Base-by-base conservation (phyloP, 2,113 vertebrate genomes). In the Arenaria interpres region DNA sequence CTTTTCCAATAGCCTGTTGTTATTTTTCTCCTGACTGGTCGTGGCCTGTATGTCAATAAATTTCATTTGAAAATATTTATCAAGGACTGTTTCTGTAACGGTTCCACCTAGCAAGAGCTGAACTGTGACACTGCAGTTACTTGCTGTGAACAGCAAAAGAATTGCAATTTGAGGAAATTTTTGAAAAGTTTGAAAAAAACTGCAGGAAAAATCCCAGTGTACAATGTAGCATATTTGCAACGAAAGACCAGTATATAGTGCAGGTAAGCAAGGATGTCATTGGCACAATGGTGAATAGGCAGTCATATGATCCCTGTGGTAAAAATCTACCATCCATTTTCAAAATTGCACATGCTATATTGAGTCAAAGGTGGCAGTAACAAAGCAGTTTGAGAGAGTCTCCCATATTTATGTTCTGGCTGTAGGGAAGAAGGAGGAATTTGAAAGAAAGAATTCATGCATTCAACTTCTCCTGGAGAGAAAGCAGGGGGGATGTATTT, bases 171-270 rank as follows among this genome's bases (percentile, higher is more conserved):
- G 10, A 22, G 15, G 25, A 68, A 68, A 43, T 71, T 66, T 20
- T 20, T 17, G 6, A 50, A 35, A 53, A n/a, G 10, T 35, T 72
- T 88, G 14, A 7, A 64, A 75, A 37, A 46, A n/a, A 17, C 1
- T 41, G 17, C 15, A 57, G 43, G 9, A 25, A 33, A 68, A 68
- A 11, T 45, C 12, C 8, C 24, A 16, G 5, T 1, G 1, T 72
- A 23, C 1, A 2, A 24, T 16, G 20, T 3, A 48, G 28, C 2
- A 0, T 14, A 8, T 0, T 2, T 48, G 66, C 13, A 33, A 2
- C 11, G 10, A 64, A 10, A 22, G 39, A 32, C 39, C 25, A 6
- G 7, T 0, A 1, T 1, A 0, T 4, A 7, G 4, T 10, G 39
- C 43, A 37, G 27, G 24, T 54, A 24, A 75, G 14, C 1, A 80